phyloP scores from a whole-genome alignment of 2,888 invertebrate species.

The Halictus ligatus region DNA sequence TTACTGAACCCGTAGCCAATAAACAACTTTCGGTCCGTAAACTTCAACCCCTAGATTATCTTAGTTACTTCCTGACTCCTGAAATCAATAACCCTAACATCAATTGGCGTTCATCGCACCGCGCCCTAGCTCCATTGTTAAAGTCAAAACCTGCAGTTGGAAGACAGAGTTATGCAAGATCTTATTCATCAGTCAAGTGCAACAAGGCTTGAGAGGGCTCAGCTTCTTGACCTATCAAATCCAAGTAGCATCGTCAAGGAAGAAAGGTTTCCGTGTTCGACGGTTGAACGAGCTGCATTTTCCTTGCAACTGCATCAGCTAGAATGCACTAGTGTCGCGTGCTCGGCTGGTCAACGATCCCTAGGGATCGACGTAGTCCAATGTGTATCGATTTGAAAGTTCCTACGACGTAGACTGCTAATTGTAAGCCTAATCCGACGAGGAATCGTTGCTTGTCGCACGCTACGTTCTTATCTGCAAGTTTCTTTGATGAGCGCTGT shows the following conservation, averaged over 20 bases:
- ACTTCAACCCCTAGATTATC: not conserved
- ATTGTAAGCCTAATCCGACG: slow-evolving; percentile 4
- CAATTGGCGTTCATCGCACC: not conserved
- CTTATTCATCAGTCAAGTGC: not conserved
- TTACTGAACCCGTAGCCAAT: not conserved
- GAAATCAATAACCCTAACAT: not conserved
- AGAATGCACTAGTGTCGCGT: not conserved
- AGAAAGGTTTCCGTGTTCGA: slow-evolving; percentile 25
- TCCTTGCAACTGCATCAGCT: not conserved
- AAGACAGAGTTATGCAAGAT: not conserved
- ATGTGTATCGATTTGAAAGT: slow-evolving; percentile 4
- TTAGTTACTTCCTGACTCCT: not conserved
- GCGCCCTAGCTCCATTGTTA: not conserved
- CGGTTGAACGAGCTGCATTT: not conserved
- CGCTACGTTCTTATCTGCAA: not conserved
- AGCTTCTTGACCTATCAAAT: slow-evolving; percentile 9
- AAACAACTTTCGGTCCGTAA: not conserved
- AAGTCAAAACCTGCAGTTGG: not conserved
- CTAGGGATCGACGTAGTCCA: not conserved
- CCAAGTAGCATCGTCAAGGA: not conserved
- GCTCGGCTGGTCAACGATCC: not conserved
- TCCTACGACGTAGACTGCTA: not conserved
- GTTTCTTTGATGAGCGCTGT: not conserved
- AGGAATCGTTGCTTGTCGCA: not conserved
- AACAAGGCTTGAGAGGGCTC: not conserved